Conservation (phyloP, 92 coral and sea anemone genomes). For the Montipora capitata region DNA sequence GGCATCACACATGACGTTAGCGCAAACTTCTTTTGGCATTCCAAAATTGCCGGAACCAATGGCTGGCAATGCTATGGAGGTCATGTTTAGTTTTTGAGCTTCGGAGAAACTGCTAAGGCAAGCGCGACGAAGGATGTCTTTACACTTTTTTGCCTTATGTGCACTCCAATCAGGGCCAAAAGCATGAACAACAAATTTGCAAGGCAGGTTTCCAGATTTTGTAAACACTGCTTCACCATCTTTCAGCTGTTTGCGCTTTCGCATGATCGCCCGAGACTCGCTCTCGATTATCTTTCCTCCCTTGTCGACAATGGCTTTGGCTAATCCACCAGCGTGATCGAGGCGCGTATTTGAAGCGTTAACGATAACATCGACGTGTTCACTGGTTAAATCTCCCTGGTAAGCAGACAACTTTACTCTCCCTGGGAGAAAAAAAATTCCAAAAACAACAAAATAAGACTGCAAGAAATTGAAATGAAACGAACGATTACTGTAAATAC, state of each 20-base stretch:
- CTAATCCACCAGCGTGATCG: constrained; percentile 81
- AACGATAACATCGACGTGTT: constrained; percentile 81
- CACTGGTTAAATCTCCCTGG: no score
- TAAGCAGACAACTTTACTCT: constrained; percentile 73
- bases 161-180: constrained; percentile 73
- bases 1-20: constrained; percentile 73
- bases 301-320: constrained; percentile 85
- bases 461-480: no score
- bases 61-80: constrained; percentile 82
- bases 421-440: constrained; percentile 24
- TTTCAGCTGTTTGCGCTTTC: constrained; percentile 14
- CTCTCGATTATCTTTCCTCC: constrained; percentile 80
- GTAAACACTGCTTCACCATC: constrained; percentile 78
- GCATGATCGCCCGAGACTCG: constrained; percentile 51
- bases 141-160: constrained; percentile 13
- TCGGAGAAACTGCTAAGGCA: constrained; percentile 42
- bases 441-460: no score
- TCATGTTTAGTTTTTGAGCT: constrained; percentile 35
- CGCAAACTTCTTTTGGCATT: constrained; percentile 80
- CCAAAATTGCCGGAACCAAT: constrained; percentile 87
- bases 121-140: constrained; percentile 40
- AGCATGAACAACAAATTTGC: constrained; percentile 78
- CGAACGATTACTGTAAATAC: no score
- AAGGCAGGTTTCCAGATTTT: constrained; percentile 71
- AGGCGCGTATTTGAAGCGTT: constrained; percentile 83